Evolutionary conservation across 1,140 invertebrate species (phyloP), one percentile per base, ranked within the genome.

Genomic region (Drosophila parvula): DNA sequence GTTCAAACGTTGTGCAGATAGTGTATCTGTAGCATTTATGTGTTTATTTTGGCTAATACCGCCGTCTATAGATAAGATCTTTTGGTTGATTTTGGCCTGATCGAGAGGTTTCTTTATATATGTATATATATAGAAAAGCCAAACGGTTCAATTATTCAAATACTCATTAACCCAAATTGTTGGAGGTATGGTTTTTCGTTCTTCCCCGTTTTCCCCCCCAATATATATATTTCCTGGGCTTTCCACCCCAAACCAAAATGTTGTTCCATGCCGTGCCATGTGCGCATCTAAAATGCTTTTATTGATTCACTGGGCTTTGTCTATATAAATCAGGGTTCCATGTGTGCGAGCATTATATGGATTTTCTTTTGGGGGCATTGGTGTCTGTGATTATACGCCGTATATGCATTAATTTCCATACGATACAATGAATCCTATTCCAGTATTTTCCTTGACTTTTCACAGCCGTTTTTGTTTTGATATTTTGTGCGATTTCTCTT

Each of bases 361-460:
- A 51, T 28, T 65, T 18, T 51, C 16, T 50, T 18, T 57, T 5
- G 27, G n/a, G 16, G 30, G 30, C 28, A 58, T 65, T 65, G 32
- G 32, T 67, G 45, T 62, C 27, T 53, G 41, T 62, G 60, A 38
- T 68, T 84, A 70, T 80, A 56, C 36, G 59, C 81, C 69, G 60
- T 85, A 85, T 85, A 71, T 71, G 74, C 81, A 60, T 79, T 84
- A 74, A 83, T 84, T 85, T 85, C 79, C 81, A 74, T 78, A 78
- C 65, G 45, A 59, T 60, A 79, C 73, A 75, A 51, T 73, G 58
- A 48, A 64, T 74, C 51, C 30, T 67, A 58, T 74, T 68, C 32
- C 51, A 61, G 56, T 68, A 36, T 53, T 53, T 51, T 10, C 2
- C n/a, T 57, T n/a, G 41, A 27, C 41, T 69, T 57, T 51, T 34